Evolutionary conservation across 1,140 invertebrate genomes (phyloP), one percentile per base, ranked within the genome.

Genomic region (Rhizoglyphus robini): DNA sequence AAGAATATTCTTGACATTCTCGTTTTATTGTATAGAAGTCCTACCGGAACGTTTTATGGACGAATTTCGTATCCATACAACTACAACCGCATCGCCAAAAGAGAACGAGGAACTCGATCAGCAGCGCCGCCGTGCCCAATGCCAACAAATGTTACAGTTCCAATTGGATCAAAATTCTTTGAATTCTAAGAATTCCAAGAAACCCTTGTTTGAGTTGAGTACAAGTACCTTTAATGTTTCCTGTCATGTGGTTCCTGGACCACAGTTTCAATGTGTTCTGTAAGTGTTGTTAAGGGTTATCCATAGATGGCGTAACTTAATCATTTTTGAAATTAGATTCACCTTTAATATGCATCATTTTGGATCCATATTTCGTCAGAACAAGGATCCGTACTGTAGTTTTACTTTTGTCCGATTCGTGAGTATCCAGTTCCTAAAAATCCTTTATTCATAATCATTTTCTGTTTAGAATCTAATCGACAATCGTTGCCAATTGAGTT

Each of bases 241-340:
- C 15, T 60, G 58, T 27, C 30, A 60, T 46, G 2, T 60, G 27
- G 58, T 60, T 15, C 27, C 15, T 29, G 58, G 58, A 46, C 58
- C 58, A n/a, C 58, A 60, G 29, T 60, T 60, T 60, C 58, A 60
- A 34, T 60, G 58, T 60, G 58, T 32, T 38, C 30, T 60, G 58
- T 60, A 60, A 60, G 58, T 60, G n/a, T 29, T 32, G 15, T 60
- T 32, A 3, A 2, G 3, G 2, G 13, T 60, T 34, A 23, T 2
- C 36, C 27, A n/a, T 46, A 2, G 1, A 60, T 20, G 2, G 31
- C 2, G 4, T 1, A 34, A 29, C 3, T 60, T 2, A 20, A 60
- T 46, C 29, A 32, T 32, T 34, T 49, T 5, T 59, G 18, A 8
- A 4, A 27, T 5, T 27, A 60, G 58, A 46, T 60, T 60, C 27